Conservation (phyloP, 1,140 invertebrate species). For the Teleogryllus occipitalis region DNA sequence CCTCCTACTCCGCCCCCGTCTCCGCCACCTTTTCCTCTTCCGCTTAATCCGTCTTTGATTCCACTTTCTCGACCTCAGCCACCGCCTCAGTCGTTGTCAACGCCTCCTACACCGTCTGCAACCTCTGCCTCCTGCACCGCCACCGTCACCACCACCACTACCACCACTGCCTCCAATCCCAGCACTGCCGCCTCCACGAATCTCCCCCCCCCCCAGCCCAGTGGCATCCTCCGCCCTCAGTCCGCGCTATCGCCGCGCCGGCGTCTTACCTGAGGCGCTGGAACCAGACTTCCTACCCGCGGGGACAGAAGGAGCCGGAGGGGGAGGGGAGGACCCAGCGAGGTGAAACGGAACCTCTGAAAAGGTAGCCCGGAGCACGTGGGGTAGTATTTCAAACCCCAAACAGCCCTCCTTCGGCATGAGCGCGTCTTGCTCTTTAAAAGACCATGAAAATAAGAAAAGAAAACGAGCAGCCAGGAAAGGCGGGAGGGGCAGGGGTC, state of each 20-base stretch:
- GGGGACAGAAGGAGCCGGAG: not conserved
- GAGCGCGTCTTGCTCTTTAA: not conserved
- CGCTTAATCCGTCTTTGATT: no score
- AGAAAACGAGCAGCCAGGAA: not conserved
- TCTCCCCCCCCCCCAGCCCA: not conserved
- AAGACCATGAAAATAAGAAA: conserved; percentile 2
- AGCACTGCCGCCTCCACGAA: not conserved
- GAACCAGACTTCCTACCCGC: not conserved
- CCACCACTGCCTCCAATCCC: not conserved
- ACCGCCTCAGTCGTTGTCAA: no score
- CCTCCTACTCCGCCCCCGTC: no score
- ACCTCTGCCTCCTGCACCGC: no score
- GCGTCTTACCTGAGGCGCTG: not conserved
- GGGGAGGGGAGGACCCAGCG: not conserved
- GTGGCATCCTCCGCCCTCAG: no score
- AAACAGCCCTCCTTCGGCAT: not conserved
- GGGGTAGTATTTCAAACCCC: conserved; percentile 3
- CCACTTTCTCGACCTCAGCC: no score
- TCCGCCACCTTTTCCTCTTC: no score
- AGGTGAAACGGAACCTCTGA: not conserved
- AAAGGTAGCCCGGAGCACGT: not conserved
- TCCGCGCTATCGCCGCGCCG: not conserved
- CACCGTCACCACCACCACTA: not conserved
- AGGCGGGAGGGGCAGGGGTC: not conserved
- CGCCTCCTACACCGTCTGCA: no score